Percentiles rank a stretch among this genome's conserved stretches.
phyloP scores from a whole-genome alignment of 2,888 invertebrate genomes.

The Syrphus vitripennis region DNA sequence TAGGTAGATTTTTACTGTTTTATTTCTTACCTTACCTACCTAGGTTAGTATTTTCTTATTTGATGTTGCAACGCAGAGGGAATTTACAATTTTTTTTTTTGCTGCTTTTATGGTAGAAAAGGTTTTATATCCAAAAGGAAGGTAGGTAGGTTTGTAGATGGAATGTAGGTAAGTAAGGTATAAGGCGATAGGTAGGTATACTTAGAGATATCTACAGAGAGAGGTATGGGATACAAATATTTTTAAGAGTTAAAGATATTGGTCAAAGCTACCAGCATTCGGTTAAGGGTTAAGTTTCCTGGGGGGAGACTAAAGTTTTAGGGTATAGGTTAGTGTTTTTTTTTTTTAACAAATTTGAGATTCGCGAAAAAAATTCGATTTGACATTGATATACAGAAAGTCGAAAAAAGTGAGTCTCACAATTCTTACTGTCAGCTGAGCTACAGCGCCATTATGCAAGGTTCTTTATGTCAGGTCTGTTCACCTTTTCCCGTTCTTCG shows the following conservation, averaged over 20 bases:
- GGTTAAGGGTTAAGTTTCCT: not conserved
- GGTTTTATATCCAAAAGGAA: not conserved
- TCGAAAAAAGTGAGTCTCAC: too few species aligned
- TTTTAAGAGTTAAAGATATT: not conserved
- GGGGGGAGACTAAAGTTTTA: not conserved
- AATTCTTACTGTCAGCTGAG: too few species aligned
- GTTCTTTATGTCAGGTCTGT: too few species aligned
- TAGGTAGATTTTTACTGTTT: constrained; percentile 8
- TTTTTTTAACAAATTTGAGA: not conserved
- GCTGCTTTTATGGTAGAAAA: too few species aligned
- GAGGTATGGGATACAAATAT: not conserved
- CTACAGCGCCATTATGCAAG: too few species aligned
- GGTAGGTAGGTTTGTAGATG: not conserved
- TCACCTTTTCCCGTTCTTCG: too few species aligned
- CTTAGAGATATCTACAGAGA: not conserved
- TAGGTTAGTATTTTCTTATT: constrained; percentile 8
- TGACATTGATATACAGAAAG: too few species aligned
- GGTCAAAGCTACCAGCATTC: constrained; percentile 11
- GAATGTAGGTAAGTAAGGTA: not conserved
- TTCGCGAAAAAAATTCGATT: too few species aligned
- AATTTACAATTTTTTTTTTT: not conserved
- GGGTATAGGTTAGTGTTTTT: not conserved
- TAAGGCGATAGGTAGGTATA: not conserved
- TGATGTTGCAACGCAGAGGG: constrained; percentile 1
- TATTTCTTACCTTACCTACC: not conserved